phyloP scores from a whole-genome alignment of 1,140 invertebrate species.

The Homarus americanus region DNA sequence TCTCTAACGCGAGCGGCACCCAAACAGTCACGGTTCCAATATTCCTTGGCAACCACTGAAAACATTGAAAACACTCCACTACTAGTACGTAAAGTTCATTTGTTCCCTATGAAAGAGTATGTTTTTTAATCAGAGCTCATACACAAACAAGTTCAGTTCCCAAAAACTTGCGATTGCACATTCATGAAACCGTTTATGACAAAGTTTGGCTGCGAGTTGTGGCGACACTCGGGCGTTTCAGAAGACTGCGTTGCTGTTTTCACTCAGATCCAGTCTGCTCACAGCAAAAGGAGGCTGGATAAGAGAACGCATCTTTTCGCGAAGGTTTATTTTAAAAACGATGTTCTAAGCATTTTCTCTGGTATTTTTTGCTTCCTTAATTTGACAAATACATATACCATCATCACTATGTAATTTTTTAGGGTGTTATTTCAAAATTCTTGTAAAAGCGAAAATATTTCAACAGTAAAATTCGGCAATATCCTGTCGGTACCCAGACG shows the following conservation, averaged over 20 bases:
- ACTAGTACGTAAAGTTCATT: constrained; percentile 10
- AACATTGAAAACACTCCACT: constrained; percentile 55
- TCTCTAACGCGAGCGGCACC: constrained; percentile 17
- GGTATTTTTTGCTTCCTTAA: constrained; percentile 17
- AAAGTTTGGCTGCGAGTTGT: constrained; percentile 42
- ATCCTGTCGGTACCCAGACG: constrained; percentile 69
- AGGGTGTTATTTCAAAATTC: neutral
- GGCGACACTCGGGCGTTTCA: constrained; percentile 62
- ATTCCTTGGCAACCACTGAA: constrained; percentile 54
- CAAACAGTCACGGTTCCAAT: constrained; percentile 52
- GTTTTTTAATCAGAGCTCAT: neutral
- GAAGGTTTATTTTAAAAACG: constrained; percentile 56
- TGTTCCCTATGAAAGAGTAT: neutral
- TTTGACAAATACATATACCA: neutral
- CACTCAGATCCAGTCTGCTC: constrained; percentile 68
- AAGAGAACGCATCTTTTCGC: constrained; percentile 51
- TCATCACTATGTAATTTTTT: neutral
- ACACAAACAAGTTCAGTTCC: neutral
- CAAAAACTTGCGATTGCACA: neutral
- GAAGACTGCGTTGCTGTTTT: constrained; percentile 68
- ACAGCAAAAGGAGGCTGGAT: constrained; percentile 67
- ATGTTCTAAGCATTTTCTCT: neutral
- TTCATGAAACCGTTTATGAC: neutral
- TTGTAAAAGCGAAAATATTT: constrained; percentile 55
- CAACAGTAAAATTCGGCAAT: constrained; percentile 53